Base-by-base conservation (phyloP, 2,797 vertebrate species). In the Bovichtus variegatus region DNA sequence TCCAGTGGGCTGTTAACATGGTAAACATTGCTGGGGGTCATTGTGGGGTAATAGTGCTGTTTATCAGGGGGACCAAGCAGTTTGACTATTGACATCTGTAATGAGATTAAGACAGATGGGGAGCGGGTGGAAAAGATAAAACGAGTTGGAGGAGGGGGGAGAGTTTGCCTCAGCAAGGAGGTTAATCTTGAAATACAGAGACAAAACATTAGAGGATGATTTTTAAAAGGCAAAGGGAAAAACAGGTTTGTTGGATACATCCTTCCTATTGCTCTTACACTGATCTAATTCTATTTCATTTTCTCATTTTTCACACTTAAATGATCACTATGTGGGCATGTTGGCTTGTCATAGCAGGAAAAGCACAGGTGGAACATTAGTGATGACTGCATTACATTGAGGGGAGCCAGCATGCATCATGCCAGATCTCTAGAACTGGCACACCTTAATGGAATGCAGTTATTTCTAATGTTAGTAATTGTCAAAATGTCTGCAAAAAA, bases 21-120 rank as follows among this genome's bases (percentile, higher is more conserved):
- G 87, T 91, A 93, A 93, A 93, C 83, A 93, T 80, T 76, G 78
- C 74, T 76, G 23, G 65, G 84, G 88, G 91, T 92, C 90, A 84
- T 63, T 53, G 61, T 29, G 83, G 86, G 91, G 87, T 91, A 94
- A 94, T 90, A 85, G 78, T 73, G 61, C 69, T 87, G 88, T 93
- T 92, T 93, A 92, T 92, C 82, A 11, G 87, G 61, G 80, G 71
- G 71, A 80, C 77, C 82, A 82, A 85, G 81, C 79, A 71, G 85
- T 90, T 92, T 90, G 82, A 78, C 64, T 90, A 90, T 92, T 94
- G 92, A 93, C 91, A 90, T 93, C 83, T 85, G 73, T 91, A 93
- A 94, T 91, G 76, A 90, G 89, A 93, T 94, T 91, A 93, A 92
- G 84, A 92, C 87, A 71, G 84, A 94, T 87, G 83, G 75, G 81